Evolutionary conservation across 2,888 invertebrate species (phyloP), one percentile per base, ranked within the genome.

Genomic region (Neocrepidodera transversa): DNA sequence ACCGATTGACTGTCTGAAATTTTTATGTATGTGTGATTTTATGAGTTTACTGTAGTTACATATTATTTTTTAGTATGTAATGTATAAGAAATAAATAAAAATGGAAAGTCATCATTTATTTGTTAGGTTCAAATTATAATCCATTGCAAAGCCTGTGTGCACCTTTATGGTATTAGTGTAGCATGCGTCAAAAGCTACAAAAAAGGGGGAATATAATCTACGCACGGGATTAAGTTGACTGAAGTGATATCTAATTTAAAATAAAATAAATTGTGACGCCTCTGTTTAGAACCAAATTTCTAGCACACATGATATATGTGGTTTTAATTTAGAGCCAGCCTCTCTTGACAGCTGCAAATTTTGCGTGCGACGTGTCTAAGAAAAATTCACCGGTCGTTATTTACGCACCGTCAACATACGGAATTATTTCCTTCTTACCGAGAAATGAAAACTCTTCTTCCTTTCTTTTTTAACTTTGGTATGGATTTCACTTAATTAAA

Each of bases 161-260:
- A 56, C 42, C 42, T 56, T 56, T 40, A 56, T 16, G 42, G 42
- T 16, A 32, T 32, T 32, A 56, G 17, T 23, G 18, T 38, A 49
- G 40, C 59, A 35, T 40, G 36, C 38, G 53, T 49, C 57, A 36
- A 53, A 35, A 35, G 26, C 47, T 35, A 57, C 51, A n/a, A 43
- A 58, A 20, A 32, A 40, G 43, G 56, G 51, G 35, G 32, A 59
- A 35, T 58, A 51, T 72, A 74, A 74, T 74, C 75, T 73, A 62
- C 66, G 61, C 64, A 55, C 62, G 64, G 69, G 73, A 67, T 63
- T 58, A 73, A 57, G 71, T 78, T 82, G 82, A 83, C 79, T 80
- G 81, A 83, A 81, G 80, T 81, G 82, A 78, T 81, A 80, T 80
- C 81, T 83, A 83, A 83, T 83, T 78, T 80, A 77, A 73, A 71